Evolutionary conservation across 2,113 vertebrate genomes (phyloP), one percentile per base, ranked within the genome.

Genomic region (Chroicocephalus ridibundus): DNA sequence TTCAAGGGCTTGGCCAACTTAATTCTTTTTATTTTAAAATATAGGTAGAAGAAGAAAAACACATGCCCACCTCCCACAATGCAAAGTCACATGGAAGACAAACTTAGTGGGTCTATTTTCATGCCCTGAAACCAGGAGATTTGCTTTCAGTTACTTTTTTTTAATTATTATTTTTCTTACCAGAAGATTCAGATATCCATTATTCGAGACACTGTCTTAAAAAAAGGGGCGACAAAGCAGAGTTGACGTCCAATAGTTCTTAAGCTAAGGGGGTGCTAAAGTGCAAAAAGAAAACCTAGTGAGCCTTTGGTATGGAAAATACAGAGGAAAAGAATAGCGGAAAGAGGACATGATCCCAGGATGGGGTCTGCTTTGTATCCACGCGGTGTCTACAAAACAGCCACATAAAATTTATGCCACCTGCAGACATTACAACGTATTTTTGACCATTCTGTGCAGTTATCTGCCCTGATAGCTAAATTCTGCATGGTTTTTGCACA

Each of bases 401-500:
- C 15, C 46, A 44, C 10, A 6, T 46, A 80, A 91, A 93, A 82
- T 91, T 38, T 82, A 31, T 93, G 49, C 44, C 71, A 42, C 18
- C 19, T 11, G 13, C 25, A 75, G 60, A 42, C 19, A 49, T 29
- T 72, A 61, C 19, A 58, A 65, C 2, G 2, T 38, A 36, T 21
- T 95, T 92, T 84, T 95, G 78, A 86, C 92, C 96, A 84, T 74
- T 84, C 85, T 40, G 6, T 87, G 42, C 42, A 62, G 49, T 52
- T 69, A 66, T 66, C 21, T 74, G 38, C 57, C 55, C 46, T 77
- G 17, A 57, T 24, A 94, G 42, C 16, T 77, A 47, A 87, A 86
- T 77, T 84, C 32, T 0, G 0, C 60, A 57, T 1, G 0, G 13
- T 72, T 62, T 97, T 86, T 90, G 72, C 82, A 91, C 9, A 46